Evolutionary conservation across 2,888 invertebrate genomes (phyloP).

Genomic region (Prosopocoilus inquinatus): DNA sequence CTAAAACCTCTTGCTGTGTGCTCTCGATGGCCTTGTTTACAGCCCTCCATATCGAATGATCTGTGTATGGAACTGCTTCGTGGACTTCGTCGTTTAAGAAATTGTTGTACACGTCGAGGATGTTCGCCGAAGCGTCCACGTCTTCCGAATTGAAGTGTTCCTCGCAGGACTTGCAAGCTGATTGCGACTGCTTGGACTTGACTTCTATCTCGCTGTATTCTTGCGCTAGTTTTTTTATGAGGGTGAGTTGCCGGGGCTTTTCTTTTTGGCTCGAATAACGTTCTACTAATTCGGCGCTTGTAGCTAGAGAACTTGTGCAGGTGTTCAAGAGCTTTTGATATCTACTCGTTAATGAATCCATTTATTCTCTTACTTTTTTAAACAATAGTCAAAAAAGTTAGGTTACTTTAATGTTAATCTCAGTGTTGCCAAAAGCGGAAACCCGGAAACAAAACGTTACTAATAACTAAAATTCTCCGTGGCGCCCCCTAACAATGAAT

Average conservation of each 20-base stretch:
- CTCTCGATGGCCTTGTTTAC: neutral
- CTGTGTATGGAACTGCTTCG: neutral
- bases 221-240: slow-evolving; percentile 5
- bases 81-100: neutral
- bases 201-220: slow-evolving; percentile 6
- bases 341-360: neutral
- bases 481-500: too few relatives aligned
- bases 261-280: slow-evolving; percentile 4
- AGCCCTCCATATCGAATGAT: slow-evolving; percentile 3
- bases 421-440: too few relatives aligned
- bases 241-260: neutral
- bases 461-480: too few relatives aligned
- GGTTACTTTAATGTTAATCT: too few relatives aligned
- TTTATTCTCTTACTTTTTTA: too few relatives aligned
- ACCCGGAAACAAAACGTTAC: too few relatives aligned
- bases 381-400: too few relatives aligned
- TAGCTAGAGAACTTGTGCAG: slow-evolving; percentile 2
- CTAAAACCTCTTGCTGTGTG: neutral
- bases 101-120: slow-evolving; percentile 1
- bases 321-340: slow-evolving; percentile 1
- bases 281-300: slow-evolving; percentile 5
- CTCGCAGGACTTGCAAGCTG: neutral
- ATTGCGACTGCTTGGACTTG: neutral
- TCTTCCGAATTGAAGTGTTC: slow-evolving; percentile 8
- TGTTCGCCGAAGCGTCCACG: neutral